phyloP scores from a whole-genome alignment of 2,888 invertebrate genomes.

The Acanthoscelides obtectus region DNA sequence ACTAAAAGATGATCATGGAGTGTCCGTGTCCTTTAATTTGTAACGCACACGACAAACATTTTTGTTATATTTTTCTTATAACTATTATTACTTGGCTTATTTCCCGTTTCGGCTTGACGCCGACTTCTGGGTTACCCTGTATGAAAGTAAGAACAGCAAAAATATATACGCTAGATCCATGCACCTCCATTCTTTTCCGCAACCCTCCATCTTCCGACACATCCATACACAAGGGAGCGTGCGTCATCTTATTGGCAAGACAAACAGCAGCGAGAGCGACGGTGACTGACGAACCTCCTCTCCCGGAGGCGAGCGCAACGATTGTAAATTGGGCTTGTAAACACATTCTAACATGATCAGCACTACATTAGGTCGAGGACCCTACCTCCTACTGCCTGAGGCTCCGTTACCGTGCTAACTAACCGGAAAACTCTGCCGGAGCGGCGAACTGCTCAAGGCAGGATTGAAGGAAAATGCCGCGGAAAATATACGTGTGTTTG shows the following conservation, averaged over 20 bases:
- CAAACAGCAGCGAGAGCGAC: constrained; percentile 34
- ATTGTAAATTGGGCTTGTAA: constrained; percentile 50
- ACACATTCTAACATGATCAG: constrained; percentile 52
- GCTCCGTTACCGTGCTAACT: constrained; percentile 46
- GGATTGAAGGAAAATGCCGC: neutral
- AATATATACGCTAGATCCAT: too few species aligned
- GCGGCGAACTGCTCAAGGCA: neutral
- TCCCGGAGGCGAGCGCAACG: constrained; percentile 40
- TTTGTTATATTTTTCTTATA: too few species aligned
- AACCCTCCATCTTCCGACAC: neutral
- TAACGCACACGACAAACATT: too few species aligned
- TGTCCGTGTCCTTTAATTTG: too few species aligned
- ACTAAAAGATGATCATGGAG: too few species aligned
- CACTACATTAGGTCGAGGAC: constrained; percentile 46
- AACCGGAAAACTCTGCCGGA: constrained; percentile 39
- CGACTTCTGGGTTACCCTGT: too few species aligned
- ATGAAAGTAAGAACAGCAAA: too few species aligned
- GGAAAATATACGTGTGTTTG: neutral
- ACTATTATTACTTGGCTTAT: too few species aligned
- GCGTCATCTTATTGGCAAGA: constrained; percentile 46
- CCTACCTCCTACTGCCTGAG: constrained; percentile 17
- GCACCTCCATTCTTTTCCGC: neutral
- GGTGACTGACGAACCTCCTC: constrained; percentile 41
- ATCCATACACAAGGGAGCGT: constrained; percentile 19
- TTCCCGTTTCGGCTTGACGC: too few species aligned